phyloP scores from a whole-genome alignment of 2,888 invertebrate genomes.

The Augiades crinisus region DNA sequence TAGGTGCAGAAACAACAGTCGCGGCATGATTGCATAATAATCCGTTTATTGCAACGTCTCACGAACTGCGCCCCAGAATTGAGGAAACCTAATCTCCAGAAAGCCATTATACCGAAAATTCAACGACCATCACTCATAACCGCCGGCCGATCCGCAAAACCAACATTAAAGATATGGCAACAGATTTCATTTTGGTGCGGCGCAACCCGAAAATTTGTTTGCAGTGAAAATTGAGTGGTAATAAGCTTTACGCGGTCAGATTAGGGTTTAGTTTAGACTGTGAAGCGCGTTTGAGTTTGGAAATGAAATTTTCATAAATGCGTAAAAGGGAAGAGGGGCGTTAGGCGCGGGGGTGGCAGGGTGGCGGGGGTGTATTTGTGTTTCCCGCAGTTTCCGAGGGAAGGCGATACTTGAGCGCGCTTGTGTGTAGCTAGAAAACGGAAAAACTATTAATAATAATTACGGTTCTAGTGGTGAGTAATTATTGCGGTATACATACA shows the following conservation, averaged over 20 bases:
- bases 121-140: slow-evolving; percentile 62
- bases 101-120: slow-evolving; percentile 74
- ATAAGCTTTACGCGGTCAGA: slow-evolving; percentile 57
- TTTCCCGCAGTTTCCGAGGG: slow-evolving; percentile 62
- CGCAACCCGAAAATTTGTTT: slow-evolving; percentile 46
- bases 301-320: slow-evolving; percentile 80
- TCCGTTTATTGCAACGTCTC: slow-evolving; percentile 70
- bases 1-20: slow-evolving; percentile 11
- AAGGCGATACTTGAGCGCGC: slow-evolving; percentile 57
- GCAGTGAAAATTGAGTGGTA: slow-evolving; percentile 56
- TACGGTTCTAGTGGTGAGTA: slow-evolving; percentile 44
- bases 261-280: slow-evolving; percentile 70
- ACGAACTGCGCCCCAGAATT: slow-evolving; percentile 54
- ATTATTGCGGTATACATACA: slow-evolving; percentile 37
- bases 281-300: slow-evolving; percentile 50
- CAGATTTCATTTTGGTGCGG: slow-evolving; percentile 56
- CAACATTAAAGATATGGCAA: slow-evolving; percentile 46
- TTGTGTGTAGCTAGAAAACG: slow-evolving; percentile 56
- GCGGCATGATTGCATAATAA: slow-evolving; percentile 69
- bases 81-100: slow-evolving; percentile 76
- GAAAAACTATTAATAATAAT: slow-evolving; percentile 72
- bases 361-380: slow-evolving; percentile 57
- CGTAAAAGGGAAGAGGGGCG: slow-evolving; percentile 40
- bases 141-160: slow-evolving; percentile 37
- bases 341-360: slow-evolving; percentile 31